Conservation (phyloP, 2,797 vertebrate genomes). For the Pangasius macronema region DNA sequence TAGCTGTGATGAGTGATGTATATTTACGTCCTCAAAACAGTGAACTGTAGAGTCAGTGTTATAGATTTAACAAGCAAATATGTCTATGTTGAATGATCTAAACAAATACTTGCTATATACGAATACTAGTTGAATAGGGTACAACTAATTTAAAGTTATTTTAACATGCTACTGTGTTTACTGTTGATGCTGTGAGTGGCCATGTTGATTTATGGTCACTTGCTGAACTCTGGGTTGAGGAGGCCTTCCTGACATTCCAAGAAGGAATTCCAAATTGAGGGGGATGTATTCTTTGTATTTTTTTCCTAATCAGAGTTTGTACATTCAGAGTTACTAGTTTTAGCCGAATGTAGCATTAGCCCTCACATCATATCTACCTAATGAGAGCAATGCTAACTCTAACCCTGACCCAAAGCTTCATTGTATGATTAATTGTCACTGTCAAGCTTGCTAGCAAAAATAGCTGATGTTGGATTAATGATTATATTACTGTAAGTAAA, state of each 20-base stretch:
- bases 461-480: neutral
- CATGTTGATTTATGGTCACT: neutral
- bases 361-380: neutral
- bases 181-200: neutral
- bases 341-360: neutral
- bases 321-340: neutral
- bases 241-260: neutral
- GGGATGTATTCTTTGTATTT: neutral
- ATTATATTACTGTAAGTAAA: neutral
- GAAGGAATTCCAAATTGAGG: neutral
- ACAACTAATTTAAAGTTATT: too few relatives aligned
- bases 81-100: too few relatives aligned
- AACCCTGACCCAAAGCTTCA: neutral
- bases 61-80: too few relatives aligned
- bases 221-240: neutral
- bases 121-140: too few relatives aligned
- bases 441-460: neutral
- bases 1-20: too few relatives aligned
- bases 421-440: neutral
- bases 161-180: neutral
- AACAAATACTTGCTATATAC: neutral
- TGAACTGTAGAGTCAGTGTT: too few relatives aligned
- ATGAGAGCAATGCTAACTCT: too few relatives aligned
- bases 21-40: too few relatives aligned
- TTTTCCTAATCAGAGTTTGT: neutral